phyloP scores from a whole-genome alignment of 2,113 vertebrate genomes.

The Harpagus bidentatus region DNA sequence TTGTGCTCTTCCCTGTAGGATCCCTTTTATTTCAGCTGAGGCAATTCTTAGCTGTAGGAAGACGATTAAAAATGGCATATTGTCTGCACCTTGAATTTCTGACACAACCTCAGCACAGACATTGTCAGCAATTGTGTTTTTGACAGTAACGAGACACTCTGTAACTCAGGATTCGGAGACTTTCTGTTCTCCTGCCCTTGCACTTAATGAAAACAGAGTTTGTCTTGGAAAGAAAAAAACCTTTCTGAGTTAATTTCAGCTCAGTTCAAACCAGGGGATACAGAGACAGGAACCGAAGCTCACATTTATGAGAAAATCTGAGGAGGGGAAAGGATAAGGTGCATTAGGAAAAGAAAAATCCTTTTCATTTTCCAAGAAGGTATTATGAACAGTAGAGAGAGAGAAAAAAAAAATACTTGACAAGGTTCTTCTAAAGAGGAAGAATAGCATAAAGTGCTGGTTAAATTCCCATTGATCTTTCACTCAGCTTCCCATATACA shows the following conservation, averaged over 20 bases:
- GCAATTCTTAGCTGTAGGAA: conserved; percentile 12
- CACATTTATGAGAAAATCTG: background rate
- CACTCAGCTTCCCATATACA: conserved; percentile 42
- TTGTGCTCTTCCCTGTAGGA: background rate
- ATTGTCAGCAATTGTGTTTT: conserved; percentile 28
- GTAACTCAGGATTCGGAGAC: background rate
- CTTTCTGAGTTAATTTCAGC: conserved; percentile 60
- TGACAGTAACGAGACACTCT: conserved; percentile 56
- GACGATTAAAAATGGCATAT: conserved; percentile 34
- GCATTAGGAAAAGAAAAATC: background rate
- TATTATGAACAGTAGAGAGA: conserved; percentile 23
- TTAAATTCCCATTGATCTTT: conserved; percentile 63
- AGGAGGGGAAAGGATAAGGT: background rate
- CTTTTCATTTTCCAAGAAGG: conserved; percentile 42
- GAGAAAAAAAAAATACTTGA: conserved; percentile 24
- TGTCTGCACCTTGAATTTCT: conserved; percentile 48
- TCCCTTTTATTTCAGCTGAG: background rate
- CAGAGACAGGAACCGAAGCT: background rate
- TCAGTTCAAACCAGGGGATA: conserved; percentile 20
- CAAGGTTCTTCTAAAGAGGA: conserved; percentile 37
- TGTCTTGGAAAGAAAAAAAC: conserved; percentile 28
- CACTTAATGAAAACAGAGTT: conserved; percentile 66
- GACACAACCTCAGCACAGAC: background rate
- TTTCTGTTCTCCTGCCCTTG: conserved; percentile 63
- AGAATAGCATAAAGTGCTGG: conserved; percentile 58